Percentiles rank a stretch among this genome's conserved stretches.
Conservation (phyloP, 92 coral and sea anemone genomes). For the Palythoa grandiflora region DNA sequence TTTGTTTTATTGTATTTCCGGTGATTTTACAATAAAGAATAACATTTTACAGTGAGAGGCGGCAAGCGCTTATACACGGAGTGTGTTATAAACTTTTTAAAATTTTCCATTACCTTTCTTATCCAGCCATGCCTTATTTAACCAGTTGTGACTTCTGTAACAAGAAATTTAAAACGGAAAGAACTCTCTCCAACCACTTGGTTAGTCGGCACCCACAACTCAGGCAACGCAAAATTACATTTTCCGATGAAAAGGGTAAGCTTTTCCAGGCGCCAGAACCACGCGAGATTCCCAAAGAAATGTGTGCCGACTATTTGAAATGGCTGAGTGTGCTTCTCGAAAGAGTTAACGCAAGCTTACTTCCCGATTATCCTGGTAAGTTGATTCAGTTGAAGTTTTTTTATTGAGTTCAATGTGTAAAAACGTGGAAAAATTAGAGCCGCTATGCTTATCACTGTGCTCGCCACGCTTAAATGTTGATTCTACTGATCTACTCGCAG, state of each 20-base stretch:
- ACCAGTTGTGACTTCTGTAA: slow-evolving; percentile 48
- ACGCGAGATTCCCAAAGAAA: slow-evolving; percentile 26
- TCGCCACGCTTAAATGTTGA: not conserved
- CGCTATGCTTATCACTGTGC: not conserved
- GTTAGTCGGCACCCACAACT: slow-evolving; percentile 49
- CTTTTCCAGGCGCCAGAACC: slow-evolving; percentile 44
- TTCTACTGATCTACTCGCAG: not conserved
- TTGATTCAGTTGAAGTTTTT: slow-evolving; percentile 17
- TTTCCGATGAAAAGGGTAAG: slow-evolving; percentile 34
- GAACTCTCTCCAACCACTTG: slow-evolving; percentile 57
- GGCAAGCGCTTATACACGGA: slow-evolving; percentile 9
- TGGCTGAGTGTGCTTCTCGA: slow-evolving; percentile 60
- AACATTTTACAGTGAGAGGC: not conserved
- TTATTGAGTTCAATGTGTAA: not conserved
- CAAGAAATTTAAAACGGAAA: slow-evolving; percentile 54
- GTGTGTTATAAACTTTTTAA: not conserved
- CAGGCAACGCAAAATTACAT: slow-evolving; percentile 33
- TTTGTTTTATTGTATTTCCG: slow-evolving; percentile 6
- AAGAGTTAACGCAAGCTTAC: slow-evolving; percentile 50
- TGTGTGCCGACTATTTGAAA: slow-evolving; percentile 36
- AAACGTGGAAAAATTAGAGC: slow-evolving; percentile 3
- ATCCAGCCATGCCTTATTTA: slow-evolving; percentile 46
- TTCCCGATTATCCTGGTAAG: slow-evolving; percentile 44
- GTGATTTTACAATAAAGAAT: not conserved
- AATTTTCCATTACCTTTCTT: not conserved